A percentile compares a stretch with the other conserved stretches of the same genome.
Conservation (phyloP, 1,140 invertebrate species). For the Drosophila teissieri region DNA sequence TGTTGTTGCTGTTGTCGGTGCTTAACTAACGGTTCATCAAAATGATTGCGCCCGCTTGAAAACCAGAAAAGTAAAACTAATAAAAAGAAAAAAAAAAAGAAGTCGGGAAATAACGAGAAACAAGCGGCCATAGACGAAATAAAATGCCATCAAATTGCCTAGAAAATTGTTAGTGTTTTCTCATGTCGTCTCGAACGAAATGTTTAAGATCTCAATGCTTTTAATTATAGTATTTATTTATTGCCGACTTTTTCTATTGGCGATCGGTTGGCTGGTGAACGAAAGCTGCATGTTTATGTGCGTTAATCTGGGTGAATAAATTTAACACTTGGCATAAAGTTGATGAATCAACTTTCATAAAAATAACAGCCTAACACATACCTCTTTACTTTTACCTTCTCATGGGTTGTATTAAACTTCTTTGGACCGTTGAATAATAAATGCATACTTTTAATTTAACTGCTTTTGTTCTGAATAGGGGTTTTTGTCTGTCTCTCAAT, state of each 20-base stretch:
- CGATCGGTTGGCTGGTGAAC: neutral
- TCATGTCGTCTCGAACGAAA: conserved; percentile 1
- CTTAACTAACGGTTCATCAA: conserved; percentile 53
- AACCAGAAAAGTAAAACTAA: neutral
- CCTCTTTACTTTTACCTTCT: too few species aligned
- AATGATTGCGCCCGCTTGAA: conserved; percentile 35
- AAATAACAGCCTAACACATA: too few species aligned
- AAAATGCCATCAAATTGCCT: conserved; percentile 16
- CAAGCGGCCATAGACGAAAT: neutral
- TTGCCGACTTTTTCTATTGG: neutral
- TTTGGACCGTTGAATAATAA: too few species aligned
- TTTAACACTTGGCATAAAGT: neutral
- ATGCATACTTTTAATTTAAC: neutral
- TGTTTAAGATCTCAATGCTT: conserved; percentile 13
- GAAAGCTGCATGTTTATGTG: neutral
- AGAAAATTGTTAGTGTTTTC: conserved; percentile 29
- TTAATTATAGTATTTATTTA: conserved; percentile 22
- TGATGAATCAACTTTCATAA: neutral
- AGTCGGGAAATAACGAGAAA: conserved; percentile 2
- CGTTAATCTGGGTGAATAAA: neutral
- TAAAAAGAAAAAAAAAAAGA: conserved; percentile 13
- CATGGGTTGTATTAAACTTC: too few species aligned
- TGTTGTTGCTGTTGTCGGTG: conserved; percentile 41
- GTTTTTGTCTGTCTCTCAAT: neutral
- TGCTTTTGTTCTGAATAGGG: neutral